Evolutionary conservation across 2,888 invertebrate genomes (phyloP).

Genomic region (Tenodera sinensis): DNA sequence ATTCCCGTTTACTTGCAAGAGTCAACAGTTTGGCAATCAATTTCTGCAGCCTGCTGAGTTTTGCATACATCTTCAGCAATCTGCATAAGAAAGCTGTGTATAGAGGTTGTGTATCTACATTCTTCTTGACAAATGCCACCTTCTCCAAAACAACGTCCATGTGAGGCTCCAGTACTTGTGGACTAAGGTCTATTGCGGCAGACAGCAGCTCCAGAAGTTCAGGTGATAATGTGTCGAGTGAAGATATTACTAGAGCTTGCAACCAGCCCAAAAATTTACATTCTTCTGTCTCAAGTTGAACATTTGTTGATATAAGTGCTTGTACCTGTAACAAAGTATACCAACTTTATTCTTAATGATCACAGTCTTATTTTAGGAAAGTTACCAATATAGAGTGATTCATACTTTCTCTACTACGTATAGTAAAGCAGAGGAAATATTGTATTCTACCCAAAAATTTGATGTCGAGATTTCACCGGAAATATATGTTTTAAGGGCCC

Average conservation of each 20-base stretch:
- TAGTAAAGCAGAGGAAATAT: too few species aligned
- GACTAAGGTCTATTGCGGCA: neutral
- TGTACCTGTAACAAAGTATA: neutral
- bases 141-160: neutral
- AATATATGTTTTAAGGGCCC: too few species aligned
- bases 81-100: neutral
- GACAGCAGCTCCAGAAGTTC: neutral
- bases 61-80: neutral
- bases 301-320: neutral
- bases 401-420: too few species aligned
- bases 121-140: neutral
- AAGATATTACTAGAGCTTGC: neutral
- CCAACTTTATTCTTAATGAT: neutral
- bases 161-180: neutral
- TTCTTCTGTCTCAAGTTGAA: neutral
- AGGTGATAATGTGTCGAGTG: neutral
- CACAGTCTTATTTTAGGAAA: too few species aligned
- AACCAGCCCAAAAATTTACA: neutral
- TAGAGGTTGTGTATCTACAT: neutral
- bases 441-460: too few species aligned
- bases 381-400: too few species aligned
- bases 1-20: neutral
- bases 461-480: too few species aligned
- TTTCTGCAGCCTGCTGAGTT: conserved; percentile 21
- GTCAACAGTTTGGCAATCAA: conserved; percentile 11